Evolutionary conservation across 1,140 invertebrate species (phyloP), one percentile per base, ranked within the genome.

Genomic region (Tetramorium parvispinum): DNA sequence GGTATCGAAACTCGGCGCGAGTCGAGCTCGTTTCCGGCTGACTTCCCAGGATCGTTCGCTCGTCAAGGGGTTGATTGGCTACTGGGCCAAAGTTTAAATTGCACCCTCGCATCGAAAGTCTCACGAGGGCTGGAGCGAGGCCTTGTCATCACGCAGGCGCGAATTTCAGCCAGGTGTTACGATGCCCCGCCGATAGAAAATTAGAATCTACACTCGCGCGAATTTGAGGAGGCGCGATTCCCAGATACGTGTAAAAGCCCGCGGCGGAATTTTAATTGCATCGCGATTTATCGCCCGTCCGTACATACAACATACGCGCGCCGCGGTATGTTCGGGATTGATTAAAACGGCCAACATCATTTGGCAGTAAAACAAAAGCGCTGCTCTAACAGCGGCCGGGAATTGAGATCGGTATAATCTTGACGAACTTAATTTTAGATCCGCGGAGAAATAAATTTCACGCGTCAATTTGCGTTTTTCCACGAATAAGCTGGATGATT

Each of bases 51-150:
- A 77, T 66, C 65, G 66, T 85, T 87, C 53, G 65, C 82, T 79
- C 87, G 91, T 65, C 46, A 85, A 88, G 89, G 89, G 86, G 89
- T 91, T 90, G 89, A 87, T 91, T 91, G 86, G 90, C 85, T 86
- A 94, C 93, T 94, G 91, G 91, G 89, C 88, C 81, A 89, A 93
- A 92, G 87, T 93, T 94, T 91, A 93, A 94, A 92, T 93, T 91
- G 77, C 89, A 92, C 89, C 91, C 89, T 92, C 87, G 85, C 76
- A 85, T 78, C 32, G 76, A 89, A 90, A 91, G 85, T 88, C 85
- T 88, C 78, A 75, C 90, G 89, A 79, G 89, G 77, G 87, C 86
- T 85, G 59, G 55, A 85, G 86, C 68, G 70, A 75, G 70, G 57
- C 57, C 32, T 37, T 21, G 8, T 43, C 5, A 77, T 90, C 79